phyloP scores from a whole-genome alignment of 2,888 invertebrate genomes.

The Abrostola tripartita region DNA sequence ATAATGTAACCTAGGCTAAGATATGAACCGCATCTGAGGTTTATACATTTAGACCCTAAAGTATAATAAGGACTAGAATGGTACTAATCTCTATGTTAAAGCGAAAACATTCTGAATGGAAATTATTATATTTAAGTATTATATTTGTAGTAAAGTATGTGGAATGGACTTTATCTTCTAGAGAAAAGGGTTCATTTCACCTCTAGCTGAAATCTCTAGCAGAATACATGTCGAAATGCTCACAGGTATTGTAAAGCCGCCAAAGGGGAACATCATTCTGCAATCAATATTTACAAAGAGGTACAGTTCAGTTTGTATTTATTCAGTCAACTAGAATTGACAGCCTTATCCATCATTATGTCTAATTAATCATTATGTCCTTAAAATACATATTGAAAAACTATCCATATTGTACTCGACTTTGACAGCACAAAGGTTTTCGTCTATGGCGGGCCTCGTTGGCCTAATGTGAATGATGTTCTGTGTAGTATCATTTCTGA shows the following conservation, averaged over 20 bases:
- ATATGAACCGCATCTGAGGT: slow-evolving; percentile 31
- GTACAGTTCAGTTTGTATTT: slow-evolving; percentile 2
- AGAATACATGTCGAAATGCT: slow-evolving; percentile 41
- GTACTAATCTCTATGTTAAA: slow-evolving; percentile 33
- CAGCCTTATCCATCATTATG: slow-evolving; percentile 4
- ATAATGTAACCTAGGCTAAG: slow-evolving; percentile 49
- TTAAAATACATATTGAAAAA: slow-evolving; percentile 3
- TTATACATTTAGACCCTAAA: slow-evolving; percentile 31
- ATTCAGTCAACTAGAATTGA: slow-evolving; percentile 7
- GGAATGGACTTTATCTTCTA: slow-evolving; percentile 59
- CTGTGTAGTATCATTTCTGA: slow-evolving; percentile 62
- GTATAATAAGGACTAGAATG: slow-evolving; percentile 39
- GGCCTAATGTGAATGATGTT: slow-evolving; percentile 61
- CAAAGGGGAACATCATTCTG: slow-evolving; percentile 26
- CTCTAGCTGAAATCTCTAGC: slow-evolving; percentile 36
- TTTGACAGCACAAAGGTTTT: slow-evolving; percentile 21
- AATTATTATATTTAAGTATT: slow-evolving; percentile 36
- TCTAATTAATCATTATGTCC: slow-evolving; percentile 2
- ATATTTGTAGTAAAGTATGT: slow-evolving; percentile 44
- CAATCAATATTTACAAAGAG: slow-evolving; percentile 8
- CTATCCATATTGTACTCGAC: slow-evolving; percentile 1
- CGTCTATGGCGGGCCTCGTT: slow-evolving; percentile 30
- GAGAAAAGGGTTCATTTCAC: slow-evolving; percentile 59
- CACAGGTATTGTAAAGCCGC: slow-evolving; percentile 51
- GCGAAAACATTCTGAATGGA: slow-evolving; percentile 42